Evolutionary conservation across 2,113 vertebrate genomes (phyloP).

Genomic region (Parotia lawesii): DNA sequence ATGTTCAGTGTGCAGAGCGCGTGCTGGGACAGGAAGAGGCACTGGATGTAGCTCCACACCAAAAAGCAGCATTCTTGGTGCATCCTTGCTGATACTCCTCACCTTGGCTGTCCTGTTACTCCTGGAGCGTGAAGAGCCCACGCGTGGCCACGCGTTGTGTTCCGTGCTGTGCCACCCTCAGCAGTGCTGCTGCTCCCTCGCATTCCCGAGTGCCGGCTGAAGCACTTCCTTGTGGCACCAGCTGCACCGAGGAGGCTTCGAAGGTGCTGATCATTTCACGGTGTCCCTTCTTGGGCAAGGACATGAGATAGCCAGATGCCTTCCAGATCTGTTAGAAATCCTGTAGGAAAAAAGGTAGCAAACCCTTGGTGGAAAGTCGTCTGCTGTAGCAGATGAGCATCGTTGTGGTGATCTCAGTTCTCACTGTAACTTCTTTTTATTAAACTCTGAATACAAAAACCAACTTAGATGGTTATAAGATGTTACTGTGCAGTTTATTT

Average conservation of each 20-base stretch:
- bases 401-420: rapidly evolving
- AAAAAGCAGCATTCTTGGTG: rapidly evolving
- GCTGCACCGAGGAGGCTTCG: background rate
- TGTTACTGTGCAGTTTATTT: background rate
- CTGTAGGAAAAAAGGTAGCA: background rate
- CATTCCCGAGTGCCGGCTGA: rapidly evolving
- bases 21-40: background rate
- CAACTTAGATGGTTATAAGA: background rate
- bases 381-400: background rate
- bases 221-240: background rate
- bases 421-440: background rate
- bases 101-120: background rate
- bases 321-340: background rate
- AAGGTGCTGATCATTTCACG: background rate
- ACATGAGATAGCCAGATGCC: background rate
- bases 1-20: background rate
- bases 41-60: background rate
- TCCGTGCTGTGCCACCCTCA: background rate
- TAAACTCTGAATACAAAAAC: background rate
- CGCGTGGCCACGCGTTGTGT: rapidly evolving
- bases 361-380: background rate
- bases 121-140: rapidly evolving
- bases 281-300: background rate
- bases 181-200: rapidly evolving
- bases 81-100: background rate